phyloP scores from a whole-genome alignment of 1,140 invertebrate genomes.

The Trichoplusia ni region DNA sequence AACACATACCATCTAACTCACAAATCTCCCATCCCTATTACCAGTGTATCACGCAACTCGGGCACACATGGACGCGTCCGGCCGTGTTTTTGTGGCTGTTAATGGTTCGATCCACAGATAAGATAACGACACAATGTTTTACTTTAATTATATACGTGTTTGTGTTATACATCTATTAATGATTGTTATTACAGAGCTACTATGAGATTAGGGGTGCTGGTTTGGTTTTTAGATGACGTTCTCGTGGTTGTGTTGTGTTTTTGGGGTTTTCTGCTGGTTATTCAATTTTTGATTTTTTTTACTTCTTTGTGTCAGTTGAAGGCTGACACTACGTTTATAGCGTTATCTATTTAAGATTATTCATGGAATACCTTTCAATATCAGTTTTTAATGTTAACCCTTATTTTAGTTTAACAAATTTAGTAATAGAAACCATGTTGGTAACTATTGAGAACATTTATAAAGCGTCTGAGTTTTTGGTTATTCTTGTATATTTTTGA shows the following conservation, averaged over 20 bases:
- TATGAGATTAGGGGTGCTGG: conserved; percentile 4
- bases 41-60: conserved; percentile 41
- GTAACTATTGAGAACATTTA: too few relatives aligned
- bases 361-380: too few relatives aligned
- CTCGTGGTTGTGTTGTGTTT: too few relatives aligned
- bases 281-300: background rate
- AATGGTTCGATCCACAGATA: conserved; percentile 75
- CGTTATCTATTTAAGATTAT: too few relatives aligned
- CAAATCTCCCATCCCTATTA: background rate
- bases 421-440: too few relatives aligned
- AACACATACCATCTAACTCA: too few relatives aligned
- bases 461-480: too few relatives aligned
- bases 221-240: background rate
- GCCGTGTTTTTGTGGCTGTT: conserved; percentile 69
- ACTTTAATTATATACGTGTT: conserved; percentile 72
- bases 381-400: too few relatives aligned
- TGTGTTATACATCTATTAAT: conserved; percentile 47
- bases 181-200: conserved; percentile 37
- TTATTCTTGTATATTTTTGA: too few relatives aligned
- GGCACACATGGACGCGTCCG: conserved; percentile 47
- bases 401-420: too few relatives aligned
- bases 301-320: too few relatives aligned
- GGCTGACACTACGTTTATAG: too few relatives aligned
- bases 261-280: background rate
- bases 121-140: conserved; percentile 74